phyloP scores from a whole-genome alignment of 2,113 vertebrate species.

The Phyllostomus discolor region DNA sequence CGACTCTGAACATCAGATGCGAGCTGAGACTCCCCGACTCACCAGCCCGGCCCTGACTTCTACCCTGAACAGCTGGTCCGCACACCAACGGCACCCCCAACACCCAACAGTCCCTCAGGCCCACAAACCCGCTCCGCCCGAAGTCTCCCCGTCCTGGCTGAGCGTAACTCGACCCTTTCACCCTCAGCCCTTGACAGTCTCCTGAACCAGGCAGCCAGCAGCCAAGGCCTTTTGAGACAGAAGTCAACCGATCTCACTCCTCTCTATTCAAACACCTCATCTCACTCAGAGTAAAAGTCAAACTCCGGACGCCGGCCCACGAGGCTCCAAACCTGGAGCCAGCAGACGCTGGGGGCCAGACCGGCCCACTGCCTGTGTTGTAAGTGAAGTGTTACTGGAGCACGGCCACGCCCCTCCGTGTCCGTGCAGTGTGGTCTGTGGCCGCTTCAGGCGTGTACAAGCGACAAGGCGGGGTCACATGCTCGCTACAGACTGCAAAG shows the following conservation, averaged over 20 bases:
- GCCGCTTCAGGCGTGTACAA: not conserved
- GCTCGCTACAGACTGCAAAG: not conserved
- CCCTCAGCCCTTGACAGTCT: not conserved
- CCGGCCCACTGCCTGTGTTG: not conserved
- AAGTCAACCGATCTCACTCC: not conserved
- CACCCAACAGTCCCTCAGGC: not conserved
- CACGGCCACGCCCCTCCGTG: not conserved
- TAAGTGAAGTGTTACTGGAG: not conserved
- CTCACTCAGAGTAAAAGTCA: not conserved
- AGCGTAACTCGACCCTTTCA: not conserved
- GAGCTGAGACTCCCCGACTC: not conserved
- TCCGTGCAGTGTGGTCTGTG: not conserved
- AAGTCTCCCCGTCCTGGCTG: not conserved
- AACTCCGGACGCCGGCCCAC: not conserved
- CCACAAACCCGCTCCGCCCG: not conserved
- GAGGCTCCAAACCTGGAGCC: not conserved
- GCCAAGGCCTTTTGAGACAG: not conserved
- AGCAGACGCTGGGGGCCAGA: not conserved
- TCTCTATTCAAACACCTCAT: not conserved
- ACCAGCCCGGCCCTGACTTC: not conserved
- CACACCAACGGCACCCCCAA: not conserved
- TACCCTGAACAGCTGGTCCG: not conserved
- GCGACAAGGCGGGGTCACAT: not conserved
- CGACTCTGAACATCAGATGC: not conserved
- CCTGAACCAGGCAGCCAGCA: not conserved